Evolutionary conservation across 2,888 invertebrate genomes (phyloP).

Genomic region (Dicyrtoma fusca): DNA sequence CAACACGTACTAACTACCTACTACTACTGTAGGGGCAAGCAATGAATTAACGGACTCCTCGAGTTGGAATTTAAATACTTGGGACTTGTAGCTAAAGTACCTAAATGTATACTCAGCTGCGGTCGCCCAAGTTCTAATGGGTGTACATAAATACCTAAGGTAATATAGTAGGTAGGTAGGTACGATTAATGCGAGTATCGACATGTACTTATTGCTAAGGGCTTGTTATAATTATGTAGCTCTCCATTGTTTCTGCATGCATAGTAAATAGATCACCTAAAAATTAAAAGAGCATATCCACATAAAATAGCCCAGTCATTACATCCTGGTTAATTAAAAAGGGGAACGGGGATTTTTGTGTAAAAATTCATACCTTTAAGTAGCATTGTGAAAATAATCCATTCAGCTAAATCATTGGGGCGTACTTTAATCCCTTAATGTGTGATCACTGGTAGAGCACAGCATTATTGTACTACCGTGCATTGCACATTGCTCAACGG

Average conservation of each 20-base stretch:
- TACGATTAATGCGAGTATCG: not conserved
- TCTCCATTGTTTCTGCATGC: not conserved
- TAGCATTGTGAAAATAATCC: slow-evolving; percentile 39
- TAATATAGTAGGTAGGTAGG: too few species aligned
- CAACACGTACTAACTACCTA: too few species aligned
- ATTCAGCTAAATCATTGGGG: slow-evolving; percentile 39
- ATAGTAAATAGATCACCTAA: slow-evolving; percentile 11
- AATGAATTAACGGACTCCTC: too few species aligned
- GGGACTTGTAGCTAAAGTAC: too few species aligned
- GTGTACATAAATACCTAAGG: too few species aligned
- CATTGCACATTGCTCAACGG: slow-evolving; percentile 14
- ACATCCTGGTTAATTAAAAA: slow-evolving; percentile 17
- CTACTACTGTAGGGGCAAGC: too few species aligned
- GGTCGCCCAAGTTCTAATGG: too few species aligned
- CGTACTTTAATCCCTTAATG: slow-evolving; percentile 36
- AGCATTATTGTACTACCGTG: too few species aligned
- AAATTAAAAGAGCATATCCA: slow-evolving; percentile 24
- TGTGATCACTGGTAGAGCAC: not conserved
- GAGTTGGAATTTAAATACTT: too few species aligned
- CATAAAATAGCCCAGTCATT: not conserved
- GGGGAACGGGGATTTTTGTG: not conserved
- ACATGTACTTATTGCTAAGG: too few species aligned
- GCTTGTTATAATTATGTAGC: too few species aligned
- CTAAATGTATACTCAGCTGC: too few species aligned
- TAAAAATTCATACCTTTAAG: slow-evolving; percentile 36